A percentile compares a stretch with the other conserved stretches of the same genome.
Conservation (phyloP, 2,888 invertebrate species). For the Hypselothyrea guttata region DNA sequence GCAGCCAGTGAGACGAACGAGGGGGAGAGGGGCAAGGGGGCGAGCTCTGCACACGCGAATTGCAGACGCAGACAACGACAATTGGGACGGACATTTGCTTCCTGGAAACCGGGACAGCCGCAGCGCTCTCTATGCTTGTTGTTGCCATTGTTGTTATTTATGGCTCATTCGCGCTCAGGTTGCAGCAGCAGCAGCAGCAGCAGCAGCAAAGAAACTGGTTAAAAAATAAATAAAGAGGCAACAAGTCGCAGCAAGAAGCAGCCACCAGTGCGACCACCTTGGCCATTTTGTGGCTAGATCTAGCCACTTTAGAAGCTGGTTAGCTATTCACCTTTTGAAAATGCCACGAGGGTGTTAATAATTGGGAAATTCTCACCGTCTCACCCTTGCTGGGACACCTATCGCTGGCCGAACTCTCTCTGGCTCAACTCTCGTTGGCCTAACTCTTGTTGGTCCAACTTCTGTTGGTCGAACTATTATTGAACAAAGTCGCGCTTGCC, state of each 20-base stretch:
- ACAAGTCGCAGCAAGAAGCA: constrained; percentile 53
- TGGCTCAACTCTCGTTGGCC: too few species aligned
- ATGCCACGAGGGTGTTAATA: too few species aligned
- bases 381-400: too few species aligned
- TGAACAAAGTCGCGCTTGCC: too few species aligned
- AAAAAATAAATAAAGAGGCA: constrained; percentile 72
- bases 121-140: constrained; percentile 30
- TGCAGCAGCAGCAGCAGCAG: constrained; percentile 72
- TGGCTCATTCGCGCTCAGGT: constrained; percentile 75
- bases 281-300: too few species aligned
- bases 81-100: constrained; percentile 63
- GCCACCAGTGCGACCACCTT: too few species aligned
- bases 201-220: constrained; percentile 66
- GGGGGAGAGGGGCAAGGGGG: neutral
- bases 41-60: constrained; percentile 64
- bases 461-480: too few species aligned
- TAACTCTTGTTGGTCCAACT: too few species aligned
- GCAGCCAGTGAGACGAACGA: constrained; percentile 20
- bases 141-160: constrained; percentile 63
- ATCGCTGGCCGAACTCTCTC: too few species aligned
- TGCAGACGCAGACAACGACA: constrained; percentile 60
- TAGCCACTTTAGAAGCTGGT: too few species aligned
- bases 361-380: too few species aligned
- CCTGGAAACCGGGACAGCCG: constrained; percentile 72
- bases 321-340: too few species aligned